Evolutionary conservation across 2,797 vertebrate genomes (phyloP).

Genomic region (Eulemur rubriventer): DNA sequence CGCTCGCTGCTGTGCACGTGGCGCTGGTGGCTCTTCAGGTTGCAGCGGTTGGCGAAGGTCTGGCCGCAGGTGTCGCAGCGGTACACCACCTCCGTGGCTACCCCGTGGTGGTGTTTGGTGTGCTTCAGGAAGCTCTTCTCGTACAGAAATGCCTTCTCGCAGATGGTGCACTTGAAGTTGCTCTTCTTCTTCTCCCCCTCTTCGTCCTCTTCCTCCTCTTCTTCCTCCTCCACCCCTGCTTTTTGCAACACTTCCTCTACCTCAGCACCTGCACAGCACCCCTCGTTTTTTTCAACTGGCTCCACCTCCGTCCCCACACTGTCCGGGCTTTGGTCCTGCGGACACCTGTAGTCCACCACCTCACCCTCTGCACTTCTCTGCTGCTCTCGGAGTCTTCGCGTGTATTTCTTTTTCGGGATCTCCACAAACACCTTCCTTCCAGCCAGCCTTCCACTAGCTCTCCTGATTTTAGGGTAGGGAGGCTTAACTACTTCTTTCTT

Average conservation of each 20-base stretch:
- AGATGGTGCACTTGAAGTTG: slow-evolving; percentile 91
- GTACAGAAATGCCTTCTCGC: slow-evolving; percentile 94
- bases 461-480: slow-evolving; percentile 84
- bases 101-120: slow-evolving; percentile 91
- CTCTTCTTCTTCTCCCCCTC: slow-evolving; percentile 79
- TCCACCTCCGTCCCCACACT: slow-evolving; percentile 72
- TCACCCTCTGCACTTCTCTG: slow-evolving; percentile 73
- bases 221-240: slow-evolving; percentile 57
- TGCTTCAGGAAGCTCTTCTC: slow-evolving; percentile 97
- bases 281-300: slow-evolving; percentile 37
- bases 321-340: neutral
- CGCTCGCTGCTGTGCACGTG: slow-evolving; percentile 97
- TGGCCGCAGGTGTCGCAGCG: slow-evolving; percentile 94
- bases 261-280: neutral
- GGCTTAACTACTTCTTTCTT: slow-evolving; percentile 82
- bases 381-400: slow-evolving; percentile 84
- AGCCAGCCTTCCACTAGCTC: slow-evolving; percentile 87
- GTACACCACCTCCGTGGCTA: slow-evolving; percentile 89
- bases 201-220: slow-evolving; percentile 70
- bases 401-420: slow-evolving; percentile 88
- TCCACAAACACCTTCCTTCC: slow-evolving; percentile 89
- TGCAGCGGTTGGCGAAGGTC: slow-evolving; percentile 97
- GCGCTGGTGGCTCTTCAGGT: slow-evolving; percentile 96
- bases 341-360: neutral
- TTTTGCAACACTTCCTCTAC: neutral